phyloP scores from a whole-genome alignment of 2,888 invertebrate species.

The Leptinotarsa rubiginosa region DNA sequence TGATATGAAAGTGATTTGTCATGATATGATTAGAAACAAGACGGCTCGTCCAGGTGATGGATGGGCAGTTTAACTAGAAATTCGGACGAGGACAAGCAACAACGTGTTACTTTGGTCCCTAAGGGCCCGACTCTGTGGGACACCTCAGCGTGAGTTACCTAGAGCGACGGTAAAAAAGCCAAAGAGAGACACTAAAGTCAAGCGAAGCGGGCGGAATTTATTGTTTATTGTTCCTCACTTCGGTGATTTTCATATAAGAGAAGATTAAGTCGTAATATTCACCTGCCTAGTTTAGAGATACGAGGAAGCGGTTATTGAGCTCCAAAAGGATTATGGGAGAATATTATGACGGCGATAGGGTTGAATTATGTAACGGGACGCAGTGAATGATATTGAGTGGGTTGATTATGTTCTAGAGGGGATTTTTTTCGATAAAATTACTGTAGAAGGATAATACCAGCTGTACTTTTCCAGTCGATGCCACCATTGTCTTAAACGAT shows the following conservation, averaged over 20 bases:
- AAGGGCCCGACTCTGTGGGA: slow-evolving; percentile 41
- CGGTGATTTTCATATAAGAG: slow-evolving; percentile 44
- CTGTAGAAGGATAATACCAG: not conserved
- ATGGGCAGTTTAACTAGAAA: slow-evolving; percentile 51
- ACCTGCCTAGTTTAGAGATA: slow-evolving; percentile 51
- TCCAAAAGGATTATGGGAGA: slow-evolving; percentile 33
- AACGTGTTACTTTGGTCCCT: slow-evolving; percentile 46
- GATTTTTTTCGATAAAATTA: not conserved
- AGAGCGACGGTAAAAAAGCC: slow-evolving; percentile 37
- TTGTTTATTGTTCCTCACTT: slow-evolving; percentile 50
- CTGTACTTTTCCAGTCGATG: not conserved
- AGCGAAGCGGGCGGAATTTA: slow-evolving; percentile 43
- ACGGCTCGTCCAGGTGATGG: slow-evolving; percentile 47
- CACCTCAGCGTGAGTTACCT: slow-evolving; percentile 9
- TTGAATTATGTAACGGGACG: slow-evolving; percentile 39
- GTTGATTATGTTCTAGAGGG: not conserved
- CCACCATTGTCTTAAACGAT: no score
- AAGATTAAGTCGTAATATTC: slow-evolving; percentile 53
- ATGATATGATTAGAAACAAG: slow-evolving; percentile 49
- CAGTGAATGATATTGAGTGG: slow-evolving; percentile 7
- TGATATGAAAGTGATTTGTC: slow-evolving; percentile 52
- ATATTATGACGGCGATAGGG: slow-evolving; percentile 32
- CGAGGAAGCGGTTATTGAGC: slow-evolving; percentile 35
- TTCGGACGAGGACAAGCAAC: slow-evolving; percentile 49
- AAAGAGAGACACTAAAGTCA: slow-evolving; percentile 39